Base-by-base conservation (phyloP, 2,113 vertebrate genomes). In the Ranitomeya imitator region DNA sequence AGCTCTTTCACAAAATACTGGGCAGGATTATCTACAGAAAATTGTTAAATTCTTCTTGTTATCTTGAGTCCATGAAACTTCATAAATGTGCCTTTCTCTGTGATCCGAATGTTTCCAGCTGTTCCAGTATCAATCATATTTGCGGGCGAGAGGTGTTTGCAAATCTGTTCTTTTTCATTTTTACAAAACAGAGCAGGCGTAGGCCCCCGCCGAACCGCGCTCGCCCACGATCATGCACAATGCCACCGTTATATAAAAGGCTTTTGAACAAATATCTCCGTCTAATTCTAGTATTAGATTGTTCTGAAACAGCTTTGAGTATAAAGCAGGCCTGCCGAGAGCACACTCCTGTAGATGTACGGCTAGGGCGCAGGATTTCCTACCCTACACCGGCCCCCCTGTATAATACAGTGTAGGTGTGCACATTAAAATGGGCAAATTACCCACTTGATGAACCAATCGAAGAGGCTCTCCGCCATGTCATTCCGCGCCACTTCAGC, bases 281-380 rank as follows among this genome's bases (percentile, higher is more conserved):
- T 82, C 65, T 87, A 87, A 73, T 87, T 87, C 79, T 59, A 81
- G 63, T 87, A 82, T 87, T 57, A 82, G 86, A 87, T 87, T 87
- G 86, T 87, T 87, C 86, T 80, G 86, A 67, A 65, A 3, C 23
- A 10, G 60, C 67, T 79, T 37, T 1, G 51, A 14, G 63, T 19
- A 87, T 21, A 87, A 87, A 87, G 79, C 65, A 5, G 12, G 8
- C 86, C 65, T 71, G 55, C 54, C 1, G 86, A 82, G 78, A 71
- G 16, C 79, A 6, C 11, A 6, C 13, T n/a, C 45, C 65, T 26
- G 37, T 9, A 23, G 19, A 63, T 10, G 86, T 78, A 59, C 67
- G 16, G 63, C 86, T 16, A 54, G 61, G 63, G 79, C 10, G 51
- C 73, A 55, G 85, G 76, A 31, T 86, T 79, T 67, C 85, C 69